Evolutionary conservation across 2,797 vertebrate species (phyloP).

Genomic region (Melanotaenia nigrans): DNA sequence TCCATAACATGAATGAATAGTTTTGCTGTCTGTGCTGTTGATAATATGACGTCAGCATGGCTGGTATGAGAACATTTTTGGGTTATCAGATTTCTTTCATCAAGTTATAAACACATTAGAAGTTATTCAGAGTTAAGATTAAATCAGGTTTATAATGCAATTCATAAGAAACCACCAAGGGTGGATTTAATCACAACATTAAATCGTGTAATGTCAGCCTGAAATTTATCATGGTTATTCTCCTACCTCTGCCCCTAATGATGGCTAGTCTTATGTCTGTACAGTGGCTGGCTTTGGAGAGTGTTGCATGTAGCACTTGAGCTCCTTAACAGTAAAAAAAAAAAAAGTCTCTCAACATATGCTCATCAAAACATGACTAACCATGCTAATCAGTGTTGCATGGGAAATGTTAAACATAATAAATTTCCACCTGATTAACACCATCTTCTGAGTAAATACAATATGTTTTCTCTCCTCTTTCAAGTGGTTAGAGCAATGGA

Average conservation of each 20-base stretch:
- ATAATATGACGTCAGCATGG: background rate
- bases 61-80: background rate
- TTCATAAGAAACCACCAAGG: background rate
- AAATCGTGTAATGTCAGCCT: background rate
- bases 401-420: slow-evolving; percentile 52
- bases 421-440: slow-evolving; percentile 47
- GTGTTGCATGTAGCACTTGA: slow-evolving; percentile 5
- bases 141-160: background rate
- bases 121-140: background rate
- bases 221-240: background rate
- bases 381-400: slow-evolving; percentile 39
- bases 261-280: background rate
- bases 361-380: slow-evolving; percentile 9
- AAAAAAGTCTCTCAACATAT: slow-evolving; percentile 9
- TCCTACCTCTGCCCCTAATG: background rate
- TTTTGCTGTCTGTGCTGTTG: background rate
- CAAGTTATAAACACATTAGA: slow-evolving; percentile 17
- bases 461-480: slow-evolving; percentile 60
- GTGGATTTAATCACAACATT: background rate
- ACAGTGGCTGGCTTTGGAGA: background rate
- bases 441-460: slow-evolving; percentile 38
- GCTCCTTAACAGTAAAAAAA: slow-evolving; percentile 31
- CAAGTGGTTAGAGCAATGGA: slow-evolving; percentile 55
- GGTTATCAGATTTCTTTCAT: slow-evolving; percentile 23
- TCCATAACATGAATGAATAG: background rate